phyloP scores from a whole-genome alignment of 2,888 invertebrate species.

The Sepioteuthis lessoniana region DNA sequence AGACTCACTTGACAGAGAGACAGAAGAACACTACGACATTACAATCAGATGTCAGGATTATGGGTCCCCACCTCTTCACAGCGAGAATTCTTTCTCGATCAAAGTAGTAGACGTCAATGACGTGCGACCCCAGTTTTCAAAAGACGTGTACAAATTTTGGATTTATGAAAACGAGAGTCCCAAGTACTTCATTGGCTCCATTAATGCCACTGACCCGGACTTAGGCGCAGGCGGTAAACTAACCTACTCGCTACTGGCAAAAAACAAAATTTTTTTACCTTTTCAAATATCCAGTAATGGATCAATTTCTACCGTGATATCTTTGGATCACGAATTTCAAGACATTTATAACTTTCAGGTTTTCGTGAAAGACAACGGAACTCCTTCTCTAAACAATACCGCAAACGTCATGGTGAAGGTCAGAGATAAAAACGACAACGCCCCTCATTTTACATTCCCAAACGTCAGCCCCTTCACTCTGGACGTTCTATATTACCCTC shows the following conservation, averaged over 20 bases:
- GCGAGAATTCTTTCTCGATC: background rate
- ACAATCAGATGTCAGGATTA: background rate
- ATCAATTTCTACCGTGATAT: background rate
- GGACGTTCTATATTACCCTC: background rate
- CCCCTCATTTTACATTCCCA: background rate
- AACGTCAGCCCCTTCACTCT: background rate
- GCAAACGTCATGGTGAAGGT: background rate
- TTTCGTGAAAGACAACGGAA: background rate
- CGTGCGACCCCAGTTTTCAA: slow-evolving; percentile 33
- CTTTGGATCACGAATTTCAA: background rate
- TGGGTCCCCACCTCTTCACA: background rate
- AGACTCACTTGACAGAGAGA: background rate
- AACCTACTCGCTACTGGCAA: background rate
- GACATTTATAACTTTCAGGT: background rate
- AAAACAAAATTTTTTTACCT: background rate
- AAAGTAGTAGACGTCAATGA: background rate
- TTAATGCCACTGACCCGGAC: background rate
- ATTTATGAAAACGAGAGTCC: background rate
- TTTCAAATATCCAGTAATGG: background rate
- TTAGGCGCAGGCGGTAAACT: background rate
- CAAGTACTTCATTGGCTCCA: background rate
- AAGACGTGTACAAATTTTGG: background rate
- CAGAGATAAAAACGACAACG: background rate
- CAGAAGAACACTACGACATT: background rate
- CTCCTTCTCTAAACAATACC: background rate